Conservation (phyloP, 2,113 vertebrate genomes). For the Penelope pileata region DNA sequence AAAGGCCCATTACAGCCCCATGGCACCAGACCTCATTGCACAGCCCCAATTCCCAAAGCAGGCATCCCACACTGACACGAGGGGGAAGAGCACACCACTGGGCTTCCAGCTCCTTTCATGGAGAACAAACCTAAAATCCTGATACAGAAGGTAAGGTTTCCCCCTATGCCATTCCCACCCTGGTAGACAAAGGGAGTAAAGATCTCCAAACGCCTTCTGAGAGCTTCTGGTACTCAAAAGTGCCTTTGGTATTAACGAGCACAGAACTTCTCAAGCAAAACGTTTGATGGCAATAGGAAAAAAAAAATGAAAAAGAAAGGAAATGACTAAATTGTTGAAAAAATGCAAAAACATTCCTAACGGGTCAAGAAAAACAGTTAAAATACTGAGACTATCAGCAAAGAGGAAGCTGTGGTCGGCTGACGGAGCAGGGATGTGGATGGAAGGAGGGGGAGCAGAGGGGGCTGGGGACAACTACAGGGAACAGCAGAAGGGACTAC, state of each 20-base stretch:
- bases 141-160: neutral
- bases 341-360: neutral
- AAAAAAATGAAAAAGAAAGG: constrained; percentile 28
- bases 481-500: accelerated
- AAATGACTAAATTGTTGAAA: neutral
- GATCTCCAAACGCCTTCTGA: no score
- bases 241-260: neutral
- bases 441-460: neutral
- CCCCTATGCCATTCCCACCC: neutral
- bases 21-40: neutral
- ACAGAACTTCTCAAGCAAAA: neutral
- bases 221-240: no score
- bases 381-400: neutral
- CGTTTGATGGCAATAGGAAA: neutral
- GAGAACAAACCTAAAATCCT: neutral
- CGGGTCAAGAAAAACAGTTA: neutral
- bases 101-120: neutral
- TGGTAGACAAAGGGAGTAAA: neutral
- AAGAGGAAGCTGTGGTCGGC: neutral
- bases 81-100: neutral
- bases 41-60: neutral
- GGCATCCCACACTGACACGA: neutral
- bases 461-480: accelerated
- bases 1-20: neutral
- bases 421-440: neutral